Conservation (phyloP, 2,113 vertebrate genomes). For the Chaetura pelagica region DNA sequence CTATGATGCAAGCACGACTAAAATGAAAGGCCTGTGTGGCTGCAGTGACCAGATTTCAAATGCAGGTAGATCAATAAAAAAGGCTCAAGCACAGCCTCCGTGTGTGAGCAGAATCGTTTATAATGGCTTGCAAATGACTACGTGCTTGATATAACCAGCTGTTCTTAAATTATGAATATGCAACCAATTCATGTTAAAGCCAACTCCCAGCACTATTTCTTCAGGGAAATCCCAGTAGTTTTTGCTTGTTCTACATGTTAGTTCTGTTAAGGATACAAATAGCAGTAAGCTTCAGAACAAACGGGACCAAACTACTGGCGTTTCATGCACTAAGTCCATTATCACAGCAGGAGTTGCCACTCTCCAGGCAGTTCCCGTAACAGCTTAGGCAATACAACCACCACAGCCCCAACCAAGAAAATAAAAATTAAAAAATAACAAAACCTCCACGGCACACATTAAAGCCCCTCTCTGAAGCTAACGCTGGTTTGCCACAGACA, state of each 20-base stretch:
- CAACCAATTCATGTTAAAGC: conserved; percentile 77
- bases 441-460: conserved; percentile 77
- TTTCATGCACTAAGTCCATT: conserved; percentile 82
- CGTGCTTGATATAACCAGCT: conserved; percentile 76
- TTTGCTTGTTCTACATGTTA: conserved; percentile 75
- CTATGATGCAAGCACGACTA: conserved; percentile 84
- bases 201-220: conserved; percentile 82
- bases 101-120: conserved; percentile 76
- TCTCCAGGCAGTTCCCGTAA: conserved; percentile 79
- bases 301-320: conserved; percentile 74
- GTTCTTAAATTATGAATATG: conserved; percentile 84
- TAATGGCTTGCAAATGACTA: conserved; percentile 79
- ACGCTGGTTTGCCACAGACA: conserved; percentile 77
- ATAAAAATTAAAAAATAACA: conserved; percentile 52
- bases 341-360: conserved; percentile 83
- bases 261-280: conserved; percentile 81
- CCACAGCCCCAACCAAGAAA: conserved; percentile 72
- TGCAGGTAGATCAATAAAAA: conserved; percentile 87
- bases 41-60: conserved; percentile 91
- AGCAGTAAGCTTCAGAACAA: conserved; percentile 79
- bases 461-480: conserved; percentile 78
- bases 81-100: conserved; percentile 75
- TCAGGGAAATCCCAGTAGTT: conserved; percentile 77
- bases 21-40: conserved; percentile 87
- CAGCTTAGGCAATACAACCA: conserved; percentile 80